phyloP scores from a whole-genome alignment of 2,888 invertebrate genomes.

The Elysia crispata region DNA sequence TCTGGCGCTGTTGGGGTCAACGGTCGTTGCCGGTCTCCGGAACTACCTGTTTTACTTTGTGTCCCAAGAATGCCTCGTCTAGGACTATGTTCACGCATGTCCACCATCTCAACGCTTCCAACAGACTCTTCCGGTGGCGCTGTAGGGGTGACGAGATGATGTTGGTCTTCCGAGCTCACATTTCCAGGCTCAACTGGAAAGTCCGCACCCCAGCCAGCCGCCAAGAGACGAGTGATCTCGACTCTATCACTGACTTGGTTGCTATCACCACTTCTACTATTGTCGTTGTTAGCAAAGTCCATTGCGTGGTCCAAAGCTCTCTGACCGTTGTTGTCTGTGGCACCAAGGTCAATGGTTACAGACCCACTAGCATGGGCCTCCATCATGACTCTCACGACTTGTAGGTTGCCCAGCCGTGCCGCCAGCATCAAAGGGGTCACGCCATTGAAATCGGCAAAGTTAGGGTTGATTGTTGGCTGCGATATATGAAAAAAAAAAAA shows the following conservation, averaged over 20 bases:
- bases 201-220: too few relatives aligned
- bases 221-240: not conserved
- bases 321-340: not conserved
- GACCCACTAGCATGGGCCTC: conserved; percentile 15
- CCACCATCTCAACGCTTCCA: not conserved
- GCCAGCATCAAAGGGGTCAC: conserved; percentile 58
- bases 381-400: conserved; percentile 40
- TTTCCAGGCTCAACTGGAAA: not conserved
- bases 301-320: conserved; percentile 6
- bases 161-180: not conserved
- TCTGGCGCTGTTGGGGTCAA: not conserved
- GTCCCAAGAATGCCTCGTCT: too few relatives aligned
- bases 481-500: not conserved
- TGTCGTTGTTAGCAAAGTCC: not conserved
- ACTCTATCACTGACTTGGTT: not conserved
- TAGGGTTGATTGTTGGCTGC: conserved; percentile 45
- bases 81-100: too few relatives aligned
- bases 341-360: conserved; percentile 29
- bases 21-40: not conserved
- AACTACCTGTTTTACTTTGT: not conserved
- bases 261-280: not conserved
- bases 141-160: not conserved
- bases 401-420: conserved; percentile 50
- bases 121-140: not conserved
- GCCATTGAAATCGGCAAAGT: conserved; percentile 54